Conservation (phyloP, 2,113 vertebrate genomes). For the Sprattus sprattus region DNA sequence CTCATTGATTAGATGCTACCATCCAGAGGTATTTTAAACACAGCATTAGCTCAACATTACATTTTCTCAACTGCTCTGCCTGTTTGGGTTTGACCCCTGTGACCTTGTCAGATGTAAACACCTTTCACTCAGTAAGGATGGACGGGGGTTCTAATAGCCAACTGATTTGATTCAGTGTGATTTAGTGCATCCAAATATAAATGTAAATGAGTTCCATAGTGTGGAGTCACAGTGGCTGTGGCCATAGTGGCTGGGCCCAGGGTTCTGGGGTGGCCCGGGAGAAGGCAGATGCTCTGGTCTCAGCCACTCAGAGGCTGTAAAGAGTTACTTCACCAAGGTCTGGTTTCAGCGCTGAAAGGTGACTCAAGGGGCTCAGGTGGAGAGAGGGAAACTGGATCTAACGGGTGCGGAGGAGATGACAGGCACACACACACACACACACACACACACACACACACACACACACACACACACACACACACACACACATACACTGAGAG, state of each 20-base stretch:
- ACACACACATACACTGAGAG: background rate
- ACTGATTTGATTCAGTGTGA: background rate
- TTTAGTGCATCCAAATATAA: background rate
- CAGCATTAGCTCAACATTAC: background rate
- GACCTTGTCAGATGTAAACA: background rate
- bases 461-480: background rate
- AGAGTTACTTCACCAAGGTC: background rate
- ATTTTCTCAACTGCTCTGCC: background rate
- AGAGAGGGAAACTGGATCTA: slow-evolving; percentile 28
- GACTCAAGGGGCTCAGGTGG: slow-evolving; percentile 35
- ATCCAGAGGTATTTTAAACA: background rate
- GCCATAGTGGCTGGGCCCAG: background rate
- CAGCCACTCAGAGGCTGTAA: background rate
- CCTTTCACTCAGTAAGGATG: background rate
- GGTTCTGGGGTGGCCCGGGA: background rate
- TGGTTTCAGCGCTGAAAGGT: background rate
- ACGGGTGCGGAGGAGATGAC: background rate
- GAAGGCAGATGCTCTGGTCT: background rate
- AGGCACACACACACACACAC: background rate
- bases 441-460: background rate
- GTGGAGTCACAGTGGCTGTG: background rate
- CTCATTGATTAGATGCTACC: background rate
- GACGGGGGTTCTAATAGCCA: background rate
- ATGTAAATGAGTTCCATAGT: background rate
- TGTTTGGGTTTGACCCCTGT: background rate